These are phyloP conservation scores for Hestina assimilis DNA, from an alignment of 1,140 invertebrate genomes.

Conservation along the genomic window DNA sequence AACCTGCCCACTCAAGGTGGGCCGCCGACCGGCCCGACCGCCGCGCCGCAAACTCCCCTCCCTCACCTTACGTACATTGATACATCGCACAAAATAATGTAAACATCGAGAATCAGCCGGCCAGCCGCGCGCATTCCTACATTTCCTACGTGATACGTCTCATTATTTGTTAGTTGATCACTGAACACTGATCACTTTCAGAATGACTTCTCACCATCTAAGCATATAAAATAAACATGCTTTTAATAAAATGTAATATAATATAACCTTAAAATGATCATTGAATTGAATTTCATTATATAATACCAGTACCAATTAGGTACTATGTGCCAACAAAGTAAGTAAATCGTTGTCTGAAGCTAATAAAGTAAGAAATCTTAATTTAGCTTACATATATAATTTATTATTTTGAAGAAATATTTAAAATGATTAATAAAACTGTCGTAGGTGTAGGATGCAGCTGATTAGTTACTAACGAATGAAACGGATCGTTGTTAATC, in stretches of 20 bases:
- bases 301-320: no score
- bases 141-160: conserved; percentile 10
- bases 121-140: conserved; percentile 17
- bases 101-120: conserved; percentile 49
- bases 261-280: no score
- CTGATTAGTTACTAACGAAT: conserved; percentile 12
- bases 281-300: no score
- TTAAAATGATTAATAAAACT: background rate
- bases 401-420: no score
- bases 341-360: no score
- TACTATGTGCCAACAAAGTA: no score
- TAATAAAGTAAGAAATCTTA: no score
- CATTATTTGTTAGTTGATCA: conserved; percentile 6
- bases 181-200: no score
- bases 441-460: conserved; percentile 9
- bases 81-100: conserved; percentile 48
- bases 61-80: conserved; percentile 38
- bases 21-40: conserved; percentile 52
- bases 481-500: background rate
- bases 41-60: conserved; percentile 53
- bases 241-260: no score
- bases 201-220: no score
- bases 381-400: no score
- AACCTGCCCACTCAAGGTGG: conserved; percentile 74
- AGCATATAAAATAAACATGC: no score